Percentiles rank a stretch among this genome's conserved stretches.
Conservation (phyloP, 2,888 invertebrate species). For the Leptarthrus brevirostris region DNA sequence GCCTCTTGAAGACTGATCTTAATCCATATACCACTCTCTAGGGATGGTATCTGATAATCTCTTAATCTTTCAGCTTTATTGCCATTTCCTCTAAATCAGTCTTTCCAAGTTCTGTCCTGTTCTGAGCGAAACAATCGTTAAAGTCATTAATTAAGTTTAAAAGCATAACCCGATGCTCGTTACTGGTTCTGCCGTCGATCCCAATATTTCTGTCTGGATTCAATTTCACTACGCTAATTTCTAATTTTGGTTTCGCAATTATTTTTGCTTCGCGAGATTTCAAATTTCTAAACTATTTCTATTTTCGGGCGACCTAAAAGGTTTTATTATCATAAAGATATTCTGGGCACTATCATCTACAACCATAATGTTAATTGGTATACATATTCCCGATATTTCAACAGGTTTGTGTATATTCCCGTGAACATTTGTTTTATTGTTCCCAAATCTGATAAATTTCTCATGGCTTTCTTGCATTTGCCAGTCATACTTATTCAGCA, state of each 20-base stretch:
- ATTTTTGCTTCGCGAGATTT: background rate
- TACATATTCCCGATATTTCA: background rate
- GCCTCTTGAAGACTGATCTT: background rate
- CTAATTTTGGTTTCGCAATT: background rate
- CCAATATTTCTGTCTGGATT: background rate
- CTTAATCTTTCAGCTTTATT: background rate
- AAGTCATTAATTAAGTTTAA: background rate
- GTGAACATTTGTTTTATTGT: no score
- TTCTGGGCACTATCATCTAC: constrained; percentile 3
- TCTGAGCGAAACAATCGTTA: background rate
- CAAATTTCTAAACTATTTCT: constrained; percentile 2
- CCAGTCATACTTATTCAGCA: no score
- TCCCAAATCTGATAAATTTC: no score
- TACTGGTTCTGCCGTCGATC: background rate
- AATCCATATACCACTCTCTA: background rate
- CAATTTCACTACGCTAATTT: background rate
- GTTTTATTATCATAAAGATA: constrained; percentile 7
- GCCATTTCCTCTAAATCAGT: background rate
- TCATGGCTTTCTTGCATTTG: no score
- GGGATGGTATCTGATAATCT: background rate
- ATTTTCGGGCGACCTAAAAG: constrained; percentile 1
- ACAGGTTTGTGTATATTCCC: no score
- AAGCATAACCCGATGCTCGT: background rate
- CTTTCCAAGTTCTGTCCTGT: background rate
- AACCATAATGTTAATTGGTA: constrained; percentile 3